These are phyloP conservation scores for Pilophorus perplexus DNA, from an alignment of 2,888 invertebrate genomes.

Conservation along the genomic window DNA sequence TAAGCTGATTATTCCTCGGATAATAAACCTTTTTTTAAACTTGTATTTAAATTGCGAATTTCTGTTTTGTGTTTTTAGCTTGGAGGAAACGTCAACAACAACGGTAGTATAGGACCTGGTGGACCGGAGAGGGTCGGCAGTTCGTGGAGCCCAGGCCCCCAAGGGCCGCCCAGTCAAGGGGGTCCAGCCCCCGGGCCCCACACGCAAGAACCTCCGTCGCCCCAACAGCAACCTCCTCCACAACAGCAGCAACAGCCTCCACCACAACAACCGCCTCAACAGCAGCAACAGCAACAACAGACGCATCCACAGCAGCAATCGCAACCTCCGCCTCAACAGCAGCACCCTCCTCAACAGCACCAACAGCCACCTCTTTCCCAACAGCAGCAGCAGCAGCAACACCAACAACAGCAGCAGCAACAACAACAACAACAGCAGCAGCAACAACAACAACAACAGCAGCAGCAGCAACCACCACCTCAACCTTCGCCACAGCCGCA, in stretches of 20 bases:
- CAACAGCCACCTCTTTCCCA: too few species aligned
- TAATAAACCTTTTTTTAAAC: too few species aligned
- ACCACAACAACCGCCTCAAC: conserved; percentile 53
- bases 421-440: conserved; percentile 53
- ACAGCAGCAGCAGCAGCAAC: too few species aligned
- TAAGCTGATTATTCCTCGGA: too few species aligned
- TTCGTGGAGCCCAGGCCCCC: conserved; percentile 44
- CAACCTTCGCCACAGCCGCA: conserved; percentile 49
- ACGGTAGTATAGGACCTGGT: conserved; percentile 41
- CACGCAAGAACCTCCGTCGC: conserved; percentile 53
- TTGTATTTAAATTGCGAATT: background rate
- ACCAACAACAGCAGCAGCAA: conserved; percentile 55
- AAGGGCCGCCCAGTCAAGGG: conserved; percentile 6
- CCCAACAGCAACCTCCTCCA: conserved; percentile 50
- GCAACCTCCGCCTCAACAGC: conserved; percentile 27
- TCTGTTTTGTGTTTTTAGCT: conserved; percentile 36
- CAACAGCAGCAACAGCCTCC: conserved; percentile 37
- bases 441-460: conserved; percentile 52
- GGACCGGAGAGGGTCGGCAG: conserved; percentile 40
- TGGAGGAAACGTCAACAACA: conserved; percentile 44
- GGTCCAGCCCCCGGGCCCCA: conserved; percentile 35
- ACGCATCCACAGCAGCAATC: conserved; percentile 48
- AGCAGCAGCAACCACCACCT: conserved; percentile 28
- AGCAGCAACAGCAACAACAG: conserved; percentile 57
- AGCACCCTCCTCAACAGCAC: conserved; percentile 50